Percentiles rank a stretch among this genome's conserved stretches.
Conservation (phyloP, 92 coral and sea anemone species). For the Palythoa heliodiscus region DNA sequence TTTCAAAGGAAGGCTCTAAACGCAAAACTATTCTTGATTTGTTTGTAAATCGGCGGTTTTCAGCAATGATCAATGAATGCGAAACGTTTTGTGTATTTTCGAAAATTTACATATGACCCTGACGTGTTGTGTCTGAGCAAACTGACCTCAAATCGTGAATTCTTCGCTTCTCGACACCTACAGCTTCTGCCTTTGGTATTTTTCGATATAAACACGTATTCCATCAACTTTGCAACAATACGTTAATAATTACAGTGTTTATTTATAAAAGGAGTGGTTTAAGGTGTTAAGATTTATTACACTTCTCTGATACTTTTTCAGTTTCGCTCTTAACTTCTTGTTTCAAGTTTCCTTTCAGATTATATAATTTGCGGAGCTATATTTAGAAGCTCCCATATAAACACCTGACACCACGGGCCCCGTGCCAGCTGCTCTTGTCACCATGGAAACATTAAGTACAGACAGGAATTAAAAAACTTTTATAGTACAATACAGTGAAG, state of each 20-base stretch:
- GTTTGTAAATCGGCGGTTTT: not conserved
- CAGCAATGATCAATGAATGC: not conserved
- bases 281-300: not conserved
- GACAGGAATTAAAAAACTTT: constrained; percentile 17
- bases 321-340: constrained; percentile 1
- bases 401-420: constrained; percentile 38
- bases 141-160: constrained; percentile 40
- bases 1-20: not conserved
- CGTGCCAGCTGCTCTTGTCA: constrained; percentile 38
- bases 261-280: not conserved
- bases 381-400: constrained; percentile 38
- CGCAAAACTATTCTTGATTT: not conserved
- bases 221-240: not conserved
- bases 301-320: constrained; percentile 5
- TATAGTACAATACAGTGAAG: not conserved
- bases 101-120: constrained; percentile 40
- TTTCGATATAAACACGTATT: not conserved
- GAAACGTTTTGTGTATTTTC: constrained; percentile 23
- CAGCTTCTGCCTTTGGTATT: not conserved
- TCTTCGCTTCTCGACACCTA: constrained; percentile 11
- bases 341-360: constrained; percentile 23
- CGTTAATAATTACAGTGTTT: not conserved
- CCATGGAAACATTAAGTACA: constrained; percentile 38
- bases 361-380: constrained; percentile 28
- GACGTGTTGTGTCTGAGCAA: constrained; percentile 25